Evolutionary conservation across 2,888 invertebrate genomes (phyloP), one percentile per base, ranked within the genome.

Genomic region (Drosophila affinis): DNA sequence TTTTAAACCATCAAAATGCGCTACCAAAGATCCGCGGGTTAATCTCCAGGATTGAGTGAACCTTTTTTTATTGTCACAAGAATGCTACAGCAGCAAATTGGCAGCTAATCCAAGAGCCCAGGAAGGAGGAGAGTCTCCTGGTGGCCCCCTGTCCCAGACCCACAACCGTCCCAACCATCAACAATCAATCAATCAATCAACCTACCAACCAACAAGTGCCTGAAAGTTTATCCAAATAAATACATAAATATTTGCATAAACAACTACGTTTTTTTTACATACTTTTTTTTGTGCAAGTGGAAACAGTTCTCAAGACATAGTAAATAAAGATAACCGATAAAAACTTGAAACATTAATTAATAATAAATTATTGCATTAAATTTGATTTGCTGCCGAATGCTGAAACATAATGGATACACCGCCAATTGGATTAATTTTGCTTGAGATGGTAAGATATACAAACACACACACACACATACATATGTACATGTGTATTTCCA

Each of bases 341-440:
- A 55, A 71, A 48, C 52, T 63, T 18, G 18, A 63, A 72, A 71
- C 53, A 68, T 12, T 60, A 57, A 53, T 12, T 62, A 59, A n/a
- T n/a, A n/a, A n/a, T n/a, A n/a, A n/a, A n/a, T 17, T 34, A 39
- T 46, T 14, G 18, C 9, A 53, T 18, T 54, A 54, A 18, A 32
- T 18, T 54, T 57, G 39, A 32, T 49, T 48, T 51, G 32, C 32
- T 57, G 56, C 56, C 46, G 45, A 27, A 39, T 67, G 55, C 68
- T 45, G 55, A 63, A 73, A 74, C 76, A 86, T 72, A 76, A 85
- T 86, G 85, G 85, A 85, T 85, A 86, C 71, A 75, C 74, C 58
- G 48, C 77, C 68, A 79, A 80, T 85, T 82, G 85, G 85, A 85
- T 85, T 85, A 85, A 64, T 79, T 72, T 59, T 77, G 47, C 63